These are phyloP conservation scores for Desmodus rotundus DNA, from an alignment of 2,113 vertebrate genomes.

Conservation along the genomic window DNA sequence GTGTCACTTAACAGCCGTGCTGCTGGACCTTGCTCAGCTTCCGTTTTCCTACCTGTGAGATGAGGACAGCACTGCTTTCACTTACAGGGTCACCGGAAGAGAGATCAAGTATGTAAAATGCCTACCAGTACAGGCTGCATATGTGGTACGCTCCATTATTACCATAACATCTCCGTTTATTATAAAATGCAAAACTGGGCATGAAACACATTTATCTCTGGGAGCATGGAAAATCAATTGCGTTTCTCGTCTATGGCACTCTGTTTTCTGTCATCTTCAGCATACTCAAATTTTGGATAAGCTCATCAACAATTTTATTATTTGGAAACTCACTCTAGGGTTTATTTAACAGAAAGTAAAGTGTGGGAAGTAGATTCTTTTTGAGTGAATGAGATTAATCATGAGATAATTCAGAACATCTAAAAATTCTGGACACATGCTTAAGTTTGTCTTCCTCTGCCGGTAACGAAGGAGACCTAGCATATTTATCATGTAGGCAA, in stretches of 20 bases:
- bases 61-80: neutral
- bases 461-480: neutral
- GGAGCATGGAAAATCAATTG: neutral
- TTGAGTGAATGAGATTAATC: conserved; percentile 19
- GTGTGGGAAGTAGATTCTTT: neutral
- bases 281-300: conserved; percentile 9
- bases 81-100: neutral
- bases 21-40: neutral
- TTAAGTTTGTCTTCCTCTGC: neutral
- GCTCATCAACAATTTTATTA: neutral
- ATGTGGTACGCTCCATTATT: neutral
- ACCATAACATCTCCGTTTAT: neutral
- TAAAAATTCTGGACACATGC: neutral
- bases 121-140: neutral
- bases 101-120: neutral
- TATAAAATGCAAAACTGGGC: neutral
- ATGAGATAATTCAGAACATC: conserved; percentile 10
- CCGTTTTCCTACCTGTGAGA: neutral
- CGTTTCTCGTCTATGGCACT: neutral
- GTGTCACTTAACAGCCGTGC: neutral
- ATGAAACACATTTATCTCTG: neutral
- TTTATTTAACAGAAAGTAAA: neutral
- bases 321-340: conserved; percentile 13
- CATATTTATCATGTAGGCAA: neutral
- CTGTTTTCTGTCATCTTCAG: neutral